Conservation (phyloP, 1,140 invertebrate genomes). For the Temnothorax nylanderi region DNA sequence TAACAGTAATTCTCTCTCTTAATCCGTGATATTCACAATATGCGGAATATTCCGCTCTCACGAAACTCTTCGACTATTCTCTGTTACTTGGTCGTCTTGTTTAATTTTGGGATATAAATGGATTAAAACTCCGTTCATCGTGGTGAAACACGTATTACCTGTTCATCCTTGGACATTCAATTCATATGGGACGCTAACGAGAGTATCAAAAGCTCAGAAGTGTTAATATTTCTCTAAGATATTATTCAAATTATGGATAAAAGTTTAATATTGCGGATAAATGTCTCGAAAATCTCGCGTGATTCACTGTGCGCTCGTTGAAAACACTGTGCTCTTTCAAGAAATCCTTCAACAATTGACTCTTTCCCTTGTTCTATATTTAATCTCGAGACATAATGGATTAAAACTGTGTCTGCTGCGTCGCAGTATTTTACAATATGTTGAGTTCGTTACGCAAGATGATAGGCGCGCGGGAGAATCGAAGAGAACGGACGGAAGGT, state of each 20-base stretch:
- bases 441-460: conserved; percentile 8
- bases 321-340: not conserved
- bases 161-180: not conserved
- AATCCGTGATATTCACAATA: not conserved
- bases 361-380: not conserved
- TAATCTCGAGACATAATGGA: conserved; percentile 43
- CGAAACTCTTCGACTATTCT: not conserved
- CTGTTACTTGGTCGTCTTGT: not conserved
- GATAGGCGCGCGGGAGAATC: not conserved
- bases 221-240: conserved; percentile 7
- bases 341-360: not conserved
- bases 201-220: conserved; percentile 8
- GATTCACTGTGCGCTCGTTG: not conserved
- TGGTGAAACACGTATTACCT: not conserved
- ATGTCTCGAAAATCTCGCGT: not conserved
- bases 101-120: conserved; percentile 31
- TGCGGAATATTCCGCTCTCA: not conserved
- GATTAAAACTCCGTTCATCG: conserved; percentile 6
- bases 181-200: not conserved
- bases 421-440: not conserved
- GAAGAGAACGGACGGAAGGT: not conserved
- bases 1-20: not conserved
- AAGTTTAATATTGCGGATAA: not conserved
- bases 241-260: conserved; percentile 26
- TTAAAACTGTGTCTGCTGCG: not conserved